phyloP scores from a whole-genome alignment of 2,888 invertebrate genomes.

The Troides aeacus region DNA sequence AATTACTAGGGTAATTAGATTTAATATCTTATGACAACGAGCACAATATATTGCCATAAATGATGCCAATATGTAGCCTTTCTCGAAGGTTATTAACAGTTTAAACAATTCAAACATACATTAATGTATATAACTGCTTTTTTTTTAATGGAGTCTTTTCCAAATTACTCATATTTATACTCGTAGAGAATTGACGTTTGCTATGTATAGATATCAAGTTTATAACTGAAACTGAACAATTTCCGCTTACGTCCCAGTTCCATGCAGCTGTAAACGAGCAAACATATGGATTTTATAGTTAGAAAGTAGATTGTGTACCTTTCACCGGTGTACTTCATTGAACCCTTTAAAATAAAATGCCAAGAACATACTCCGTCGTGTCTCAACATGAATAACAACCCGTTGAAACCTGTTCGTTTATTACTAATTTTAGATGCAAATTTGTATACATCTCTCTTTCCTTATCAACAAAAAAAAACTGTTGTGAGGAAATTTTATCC shows the following conservation, averaged over 20 bases:
- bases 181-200: no score
- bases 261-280: constrained; percentile 1
- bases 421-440: background rate
- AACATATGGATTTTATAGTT: background rate
- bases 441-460: background rate
- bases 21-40: no score
- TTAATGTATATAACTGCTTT: no score
- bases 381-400: background rate
- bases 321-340: constrained; percentile 22
- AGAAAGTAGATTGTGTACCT: constrained; percentile 24
- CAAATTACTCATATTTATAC: no score
- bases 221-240: background rate
- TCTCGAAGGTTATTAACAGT: no score
- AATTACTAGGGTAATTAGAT: no score
- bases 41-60: no score
- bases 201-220: background rate
- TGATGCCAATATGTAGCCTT: no score
- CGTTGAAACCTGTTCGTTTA: background rate
- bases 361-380: constrained; percentile 13
- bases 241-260: background rate
- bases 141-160: no score
- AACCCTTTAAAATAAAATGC: constrained; percentile 24
- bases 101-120: no score
- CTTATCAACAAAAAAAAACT: background rate
- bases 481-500: background rate